Percentiles rank a stretch among this genome's conserved stretches.
Evolutionary conservation across 2,113 vertebrate species (phyloP).

Genomic region (Pomatorhinus ruficollis): DNA sequence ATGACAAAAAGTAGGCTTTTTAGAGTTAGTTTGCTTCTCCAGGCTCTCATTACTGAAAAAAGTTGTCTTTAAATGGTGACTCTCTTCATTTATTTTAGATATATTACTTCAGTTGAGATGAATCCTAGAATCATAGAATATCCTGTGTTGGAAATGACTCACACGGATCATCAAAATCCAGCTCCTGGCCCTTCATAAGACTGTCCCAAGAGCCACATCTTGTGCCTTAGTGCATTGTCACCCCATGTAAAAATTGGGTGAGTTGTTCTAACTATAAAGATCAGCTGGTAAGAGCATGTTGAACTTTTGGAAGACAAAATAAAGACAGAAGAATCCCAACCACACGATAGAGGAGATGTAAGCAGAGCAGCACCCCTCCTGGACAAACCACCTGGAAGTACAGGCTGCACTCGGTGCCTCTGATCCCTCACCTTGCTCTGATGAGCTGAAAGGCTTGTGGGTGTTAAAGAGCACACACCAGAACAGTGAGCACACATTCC

Average conservation of each 20-base stretch:
- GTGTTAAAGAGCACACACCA: not conserved
- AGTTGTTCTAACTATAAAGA: not conserved
- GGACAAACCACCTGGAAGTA: not conserved
- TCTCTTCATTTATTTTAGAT: not conserved
- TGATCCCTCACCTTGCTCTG: not conserved
- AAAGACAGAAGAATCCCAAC: not conserved
- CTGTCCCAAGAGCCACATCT: not conserved
- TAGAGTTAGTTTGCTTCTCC: not conserved
- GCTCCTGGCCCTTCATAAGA: not conserved
- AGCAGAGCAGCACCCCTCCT: not conserved
- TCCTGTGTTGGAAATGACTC: not conserved
- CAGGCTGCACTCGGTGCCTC: not conserved
- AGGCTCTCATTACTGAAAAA: not conserved
- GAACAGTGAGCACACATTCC: not conserved
- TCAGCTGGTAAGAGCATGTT: not conserved
- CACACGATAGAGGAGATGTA: fast-evolving
- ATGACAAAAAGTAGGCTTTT: not conserved
- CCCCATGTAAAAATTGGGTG: not conserved
- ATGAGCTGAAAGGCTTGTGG: not conserved
- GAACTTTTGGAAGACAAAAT: not conserved
- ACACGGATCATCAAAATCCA: not conserved
- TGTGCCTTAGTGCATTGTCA: not conserved
- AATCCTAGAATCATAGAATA: not conserved
- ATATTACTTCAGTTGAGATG: fast-evolving
- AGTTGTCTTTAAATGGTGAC: not conserved